Evolutionary conservation across 2,797 vertebrate genomes (phyloP), one percentile per base, ranked within the genome.

Genomic region (Glossophaga mutica): DNA sequence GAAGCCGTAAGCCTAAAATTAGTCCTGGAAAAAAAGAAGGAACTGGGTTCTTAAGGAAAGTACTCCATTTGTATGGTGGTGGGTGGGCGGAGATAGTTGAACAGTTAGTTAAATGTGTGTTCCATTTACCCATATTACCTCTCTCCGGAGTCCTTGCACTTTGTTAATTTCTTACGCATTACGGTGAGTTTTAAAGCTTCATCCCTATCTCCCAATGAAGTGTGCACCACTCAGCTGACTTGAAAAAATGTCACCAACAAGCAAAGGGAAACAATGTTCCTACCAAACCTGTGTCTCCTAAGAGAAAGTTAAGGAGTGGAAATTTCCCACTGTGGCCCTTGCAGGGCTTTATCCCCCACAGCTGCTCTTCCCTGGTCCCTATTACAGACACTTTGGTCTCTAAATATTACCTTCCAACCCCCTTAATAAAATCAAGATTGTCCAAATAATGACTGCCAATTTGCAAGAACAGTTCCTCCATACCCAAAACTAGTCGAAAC

Each of bases 361-460:
- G 29, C 44, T 79, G 24, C 42, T 76, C 46, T n/a, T 73, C 32
- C 26, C 21, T 2, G 22, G 6, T 3, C 32, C 24, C 2, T 65
- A 57, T 46, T 50, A 34, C n/a, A 79, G 10, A 68, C 55, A 90
- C 42, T 83, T 70, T 55, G 79, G 5, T 83, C 39, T 84, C 46
- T 62, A 70, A 79, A 50, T 65, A 34, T 29, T 70, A 39, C 44
- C 62, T 24, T 95, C 50, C 3, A 46, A 46, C 2, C 3, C 18
- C 65, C 16, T 62, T 79, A 46, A 87, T 70, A 96, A 87, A 91
- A 93, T 39, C 55, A 83, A 94, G 48, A 70, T 14, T 87, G 18
- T 84, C 16, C 22, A 76, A 46, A 89, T 39, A 87, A 90, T 57
- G 78, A 39, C 9, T 89, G 48, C 21, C 82, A 78, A 91, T 70